phyloP scores from a whole-genome alignment of 2,797 vertebrate species.

The Epinephelus coioides region DNA sequence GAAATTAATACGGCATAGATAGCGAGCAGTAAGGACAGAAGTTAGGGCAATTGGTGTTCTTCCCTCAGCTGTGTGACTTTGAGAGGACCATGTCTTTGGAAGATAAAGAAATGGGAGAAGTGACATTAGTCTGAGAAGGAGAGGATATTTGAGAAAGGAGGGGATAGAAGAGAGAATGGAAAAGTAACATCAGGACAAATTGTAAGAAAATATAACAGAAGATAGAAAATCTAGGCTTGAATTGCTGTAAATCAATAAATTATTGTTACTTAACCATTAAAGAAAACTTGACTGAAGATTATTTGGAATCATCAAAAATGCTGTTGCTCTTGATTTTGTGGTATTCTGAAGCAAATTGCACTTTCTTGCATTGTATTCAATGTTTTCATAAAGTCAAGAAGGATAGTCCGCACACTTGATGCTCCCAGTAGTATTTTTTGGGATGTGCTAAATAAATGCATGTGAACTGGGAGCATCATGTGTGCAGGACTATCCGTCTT shows the following conservation, averaged over 20 bases:
- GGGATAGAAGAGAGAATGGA: constrained; percentile 3
- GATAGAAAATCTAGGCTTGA: not conserved
- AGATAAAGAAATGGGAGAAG: constrained; percentile 55
- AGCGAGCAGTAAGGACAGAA: constrained; percentile 29
- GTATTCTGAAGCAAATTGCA: not conserved
- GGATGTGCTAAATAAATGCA: no score
- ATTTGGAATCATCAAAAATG: not conserved
- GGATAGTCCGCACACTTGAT: no score
- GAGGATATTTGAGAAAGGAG: constrained; percentile 29
- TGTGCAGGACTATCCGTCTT: no score
- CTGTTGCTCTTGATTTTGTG: not conserved
- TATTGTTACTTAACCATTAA: not conserved
- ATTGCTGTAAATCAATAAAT: not conserved
- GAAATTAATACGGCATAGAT: constrained; percentile 44
- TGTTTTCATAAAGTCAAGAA: not conserved
- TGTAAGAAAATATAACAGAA: not conserved
- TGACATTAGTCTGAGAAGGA: constrained; percentile 32
- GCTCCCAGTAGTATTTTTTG: no score
- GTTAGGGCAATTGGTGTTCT: constrained; percentile 38
- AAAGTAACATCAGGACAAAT: constrained; percentile 13
- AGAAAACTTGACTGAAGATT: not conserved
- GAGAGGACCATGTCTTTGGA: constrained; percentile 35
- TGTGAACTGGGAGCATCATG: no score
- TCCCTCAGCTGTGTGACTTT: constrained; percentile 41
- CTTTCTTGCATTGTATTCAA: not conserved